Conservation (phyloP, 1,140 invertebrate species). For the Vanessa tameamea region DNA sequence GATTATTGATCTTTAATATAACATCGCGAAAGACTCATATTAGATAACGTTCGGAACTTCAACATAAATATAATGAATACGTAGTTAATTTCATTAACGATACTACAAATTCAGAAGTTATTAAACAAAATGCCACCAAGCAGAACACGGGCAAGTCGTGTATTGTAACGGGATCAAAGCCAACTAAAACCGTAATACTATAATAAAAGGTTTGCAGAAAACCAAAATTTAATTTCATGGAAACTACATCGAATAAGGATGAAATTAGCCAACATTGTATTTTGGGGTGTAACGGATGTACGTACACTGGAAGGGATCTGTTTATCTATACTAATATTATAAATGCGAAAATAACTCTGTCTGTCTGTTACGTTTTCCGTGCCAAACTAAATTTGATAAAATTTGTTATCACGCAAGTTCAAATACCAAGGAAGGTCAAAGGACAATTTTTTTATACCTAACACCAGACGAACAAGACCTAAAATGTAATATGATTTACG, state of each 20-base stretch:
- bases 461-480: no score
- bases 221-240: conserved; percentile 42
- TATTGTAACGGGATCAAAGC: conserved; percentile 22
- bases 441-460: no score
- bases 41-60: background rate
- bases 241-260: conserved; percentile 36
- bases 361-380: no score
- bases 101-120: background rate
- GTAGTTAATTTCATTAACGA: background rate
- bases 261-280: conserved; percentile 40
- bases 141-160: background rate
- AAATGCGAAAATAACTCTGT: no score
- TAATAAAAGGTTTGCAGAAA: conserved; percentile 39
- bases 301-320: conserved; percentile 8
- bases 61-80: background rate
- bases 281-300: conserved; percentile 10
- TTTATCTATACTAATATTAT: background rate
- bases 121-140: background rate
- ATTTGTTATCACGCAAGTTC: background rate
- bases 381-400: no score
- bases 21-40: background rate
- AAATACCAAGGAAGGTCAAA: no score
- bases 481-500: no score
- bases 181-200: conserved; percentile 30
- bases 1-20: no score